phyloP scores from a whole-genome alignment of 2,888 invertebrate species.

The Melinaea marsaeus region DNA sequence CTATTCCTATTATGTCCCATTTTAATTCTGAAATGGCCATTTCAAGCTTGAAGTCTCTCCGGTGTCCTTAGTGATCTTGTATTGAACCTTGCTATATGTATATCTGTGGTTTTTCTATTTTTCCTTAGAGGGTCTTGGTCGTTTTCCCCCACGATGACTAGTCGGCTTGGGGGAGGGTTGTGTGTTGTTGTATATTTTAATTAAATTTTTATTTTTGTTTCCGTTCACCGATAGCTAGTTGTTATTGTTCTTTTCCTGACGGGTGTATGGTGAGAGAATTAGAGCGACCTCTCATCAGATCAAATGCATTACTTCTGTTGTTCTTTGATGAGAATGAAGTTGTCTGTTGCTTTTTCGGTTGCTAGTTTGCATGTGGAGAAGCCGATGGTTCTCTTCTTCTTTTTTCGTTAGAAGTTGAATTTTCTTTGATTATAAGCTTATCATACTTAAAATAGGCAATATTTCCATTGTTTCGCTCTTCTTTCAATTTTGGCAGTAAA shows the following conservation, averaged over 20 bases:
- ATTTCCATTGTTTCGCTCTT: conserved; percentile 8
- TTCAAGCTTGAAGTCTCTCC: conserved; percentile 19
- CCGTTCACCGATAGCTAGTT: conserved; percentile 7
- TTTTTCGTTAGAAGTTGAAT: too few species aligned
- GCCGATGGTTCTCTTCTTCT: too few species aligned
- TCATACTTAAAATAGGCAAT: background rate
- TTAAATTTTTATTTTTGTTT: conserved; percentile 8
- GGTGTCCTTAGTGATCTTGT: conserved; percentile 5
- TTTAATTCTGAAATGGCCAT: conserved; percentile 13
- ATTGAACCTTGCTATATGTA: conserved; percentile 9
- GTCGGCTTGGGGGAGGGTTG: conserved; percentile 7
- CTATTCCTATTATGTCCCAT: conserved; percentile 22
- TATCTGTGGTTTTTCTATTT: conserved; percentile 9
- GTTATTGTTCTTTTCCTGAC: conserved; percentile 3
- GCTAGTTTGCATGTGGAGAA: too few species aligned
- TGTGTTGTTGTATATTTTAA: conserved; percentile 1
- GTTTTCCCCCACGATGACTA: conserved; percentile 6
- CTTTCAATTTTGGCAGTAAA: background rate
- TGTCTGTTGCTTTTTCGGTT: too few species aligned
- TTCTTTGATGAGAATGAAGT: too few species aligned
- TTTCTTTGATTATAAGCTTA: too few species aligned
- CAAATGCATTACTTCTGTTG: too few species aligned
- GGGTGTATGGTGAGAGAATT: too few species aligned
- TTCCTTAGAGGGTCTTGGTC: conserved; percentile 12
- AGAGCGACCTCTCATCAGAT: too few species aligned